Base-by-base conservation (phyloP, 2,888 invertebrate genomes). In the Heliconius ethilla region DNA sequence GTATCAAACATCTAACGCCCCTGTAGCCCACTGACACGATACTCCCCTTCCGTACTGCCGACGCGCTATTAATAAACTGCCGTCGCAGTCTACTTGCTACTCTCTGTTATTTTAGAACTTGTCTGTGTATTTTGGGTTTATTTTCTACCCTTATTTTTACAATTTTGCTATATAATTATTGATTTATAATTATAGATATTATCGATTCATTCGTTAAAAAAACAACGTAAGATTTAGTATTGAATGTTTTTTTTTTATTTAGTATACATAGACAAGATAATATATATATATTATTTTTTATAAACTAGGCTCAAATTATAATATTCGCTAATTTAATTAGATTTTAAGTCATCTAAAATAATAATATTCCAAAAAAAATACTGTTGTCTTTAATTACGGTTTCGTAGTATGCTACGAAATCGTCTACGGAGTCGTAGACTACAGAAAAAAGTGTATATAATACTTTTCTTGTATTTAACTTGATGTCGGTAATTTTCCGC, bases 1-100 rank as follows among this genome's bases (percentile, higher is more conserved):
- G 59, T 15, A 59, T 33, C 22, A 45, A 25, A n/a, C 25, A 9
- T 27, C 37, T 45, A 45, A 22, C 74, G 27, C 74, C 74, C 74
- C 45, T 74, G 37, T 73, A 74, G 40, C 74, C 74, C 45, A 74
- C 63, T 74, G 65, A 45, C 74, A 65, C 63, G 13, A 11, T 74
- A 22, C 74, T 74, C 74, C 74, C 63, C 74, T 74, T 74, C 63
- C 63, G 65, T 63, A 63, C 74, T 74, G 29, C 74, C 45, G 63
- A 18, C 45, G 74, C 27, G 37, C 22, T 74, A 29, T 45, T 45
- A 65, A 74, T 62, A 62, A 65, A 65, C 27, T 74, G n/a, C 9
- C 29, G 51, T 29, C 40, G 40, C 27, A 29, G 40, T 65, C 65
- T 22, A 27, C 65, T 74, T 40, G 40, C 45, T 22, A 40, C 15